Conservation (phyloP, 2,113 vertebrate species). For the Petromus typicus region DNA sequence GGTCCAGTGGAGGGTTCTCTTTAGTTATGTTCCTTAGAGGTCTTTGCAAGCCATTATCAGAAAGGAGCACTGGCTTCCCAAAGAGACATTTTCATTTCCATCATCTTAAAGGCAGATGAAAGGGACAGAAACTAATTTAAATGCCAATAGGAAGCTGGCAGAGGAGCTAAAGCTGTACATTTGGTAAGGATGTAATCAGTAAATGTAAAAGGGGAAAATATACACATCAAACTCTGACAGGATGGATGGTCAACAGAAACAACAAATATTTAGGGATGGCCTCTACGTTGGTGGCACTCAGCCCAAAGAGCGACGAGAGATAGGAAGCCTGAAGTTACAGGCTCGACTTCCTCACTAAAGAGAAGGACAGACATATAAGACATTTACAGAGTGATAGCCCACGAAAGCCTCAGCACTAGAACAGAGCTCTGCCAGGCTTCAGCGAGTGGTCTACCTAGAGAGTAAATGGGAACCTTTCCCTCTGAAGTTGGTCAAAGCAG, state of each 20-base stretch:
- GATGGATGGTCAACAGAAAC: background rate
- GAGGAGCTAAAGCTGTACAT: background rate
- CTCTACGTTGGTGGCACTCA: background rate
- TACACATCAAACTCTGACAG: background rate
- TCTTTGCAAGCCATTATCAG: background rate
- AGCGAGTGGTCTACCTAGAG: background rate
- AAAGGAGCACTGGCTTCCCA: background rate
- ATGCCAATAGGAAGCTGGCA: background rate
- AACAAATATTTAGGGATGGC: background rate
- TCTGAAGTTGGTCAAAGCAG: background rate
- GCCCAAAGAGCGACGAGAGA: background rate
- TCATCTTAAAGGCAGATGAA: background rate
- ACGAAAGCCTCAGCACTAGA: no score
- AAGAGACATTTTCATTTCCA: constrained; percentile 9
- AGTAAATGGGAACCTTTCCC: background rate
- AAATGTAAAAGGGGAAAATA: background rate
- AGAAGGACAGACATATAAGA: background rate
- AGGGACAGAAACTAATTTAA: background rate
- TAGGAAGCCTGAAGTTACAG: background rate
- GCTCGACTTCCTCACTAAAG: background rate
- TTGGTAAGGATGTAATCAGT: background rate
- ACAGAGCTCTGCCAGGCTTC: background rate
- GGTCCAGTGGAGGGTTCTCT: background rate
- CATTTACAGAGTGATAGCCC: background rate
- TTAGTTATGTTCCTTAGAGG: background rate